Base-by-base conservation (phyloP, 2,888 invertebrate species). In the Drosophila incognita region DNA sequence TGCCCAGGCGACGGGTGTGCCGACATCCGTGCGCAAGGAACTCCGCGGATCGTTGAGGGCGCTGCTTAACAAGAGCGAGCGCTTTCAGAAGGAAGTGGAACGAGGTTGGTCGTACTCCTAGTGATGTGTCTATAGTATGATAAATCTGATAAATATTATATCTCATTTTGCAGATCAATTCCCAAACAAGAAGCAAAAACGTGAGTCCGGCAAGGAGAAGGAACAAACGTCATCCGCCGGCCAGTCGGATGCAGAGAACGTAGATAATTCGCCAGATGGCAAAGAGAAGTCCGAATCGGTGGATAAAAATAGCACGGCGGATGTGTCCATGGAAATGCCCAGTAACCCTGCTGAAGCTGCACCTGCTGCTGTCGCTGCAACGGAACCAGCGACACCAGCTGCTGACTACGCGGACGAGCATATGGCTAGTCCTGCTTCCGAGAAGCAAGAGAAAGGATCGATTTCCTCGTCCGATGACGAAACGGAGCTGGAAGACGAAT, bases 1-100 rank as follows among this genome's bases (percentile, higher is more conserved):
- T 82, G 93, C 93, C 61, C 92, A 93, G 78, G 90, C 93, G 29
- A 92, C 92, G 56, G 93, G 93, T 54, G 92, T 93, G 65, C 93
- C 93, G 18, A 71, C 90, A 57, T 91, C 93, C 38, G 93, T 93
- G 60, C 92, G 93, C 31, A 92, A 92, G 71, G 93, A 93, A 77
- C 77, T 93, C 56, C 91, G 92, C 56, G 90, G 91, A 29, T 93
- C 93, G 24, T 78, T 93, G 1, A 90, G 92, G 66, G 92, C 92
- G 42, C 82, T 93, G 53, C 85, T 93, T 7, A 85, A 86, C 52
- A 93, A 93, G 71, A 92, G 91, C 75, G 89, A 91, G 21, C 91
- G 91, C 33, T 90, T 90, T 33, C 86, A 89, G 33, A 91, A 92
- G 72, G 90, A 92, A 31, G 86, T 90, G 46, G 92, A 93, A 70